Base-by-base conservation (phyloP, 2,113 vertebrate genomes). In the Ciconia maguari region DNA sequence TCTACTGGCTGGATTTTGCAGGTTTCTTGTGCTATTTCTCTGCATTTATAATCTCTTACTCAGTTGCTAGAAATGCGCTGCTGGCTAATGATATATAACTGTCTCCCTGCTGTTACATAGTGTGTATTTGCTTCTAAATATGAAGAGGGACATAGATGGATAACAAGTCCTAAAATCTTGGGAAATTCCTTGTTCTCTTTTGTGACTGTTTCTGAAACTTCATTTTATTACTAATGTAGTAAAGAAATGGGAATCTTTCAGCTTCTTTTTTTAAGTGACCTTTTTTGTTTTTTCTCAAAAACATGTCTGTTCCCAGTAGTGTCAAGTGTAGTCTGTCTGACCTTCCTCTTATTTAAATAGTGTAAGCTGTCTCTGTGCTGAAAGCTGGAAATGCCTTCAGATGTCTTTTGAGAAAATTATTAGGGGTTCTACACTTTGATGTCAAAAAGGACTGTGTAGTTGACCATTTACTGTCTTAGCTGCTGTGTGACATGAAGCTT, bases 161-260 rank as follows among this genome's bases (percentile, higher is more conserved):
- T 32, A 89, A 64, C 1, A 62, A 65, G n/a, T 38, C 38, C 58
- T 85, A 78, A 93, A 78, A 77, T 66, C 32, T 27, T 46, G 62
- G 94, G 95, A 90, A 96, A 91, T 83, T 88, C 91, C 71, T 76
- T 78, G 34, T 51, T 87, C 17, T 89, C 10, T 72, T 91, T 44
- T 36, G 15, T 93, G 75, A 94, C 46, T 75, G 7, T 71, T 96
- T 85, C 48, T 94, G 87, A 97, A 97, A 94, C 54, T n/a, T 85
- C 42, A 30, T 75, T 74, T 85, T 88, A 42, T 75, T 41, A 83
- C 38, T 7, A 36, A 13, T 46, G 58, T 48, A 80, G 21, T 54
- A 85, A 89, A 86, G 84, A 94, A 88, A 55, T 24, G 34, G 84
- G 91, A 95, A 48, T 86, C 36, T 79, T 95, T 80, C 52, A 69